A percentile compares a stretch with the other conserved stretches of the same genome.
Evolutionary conservation across 2,113 vertebrate genomes (phyloP).

Genomic region (Gambusia holbrooki): DNA sequence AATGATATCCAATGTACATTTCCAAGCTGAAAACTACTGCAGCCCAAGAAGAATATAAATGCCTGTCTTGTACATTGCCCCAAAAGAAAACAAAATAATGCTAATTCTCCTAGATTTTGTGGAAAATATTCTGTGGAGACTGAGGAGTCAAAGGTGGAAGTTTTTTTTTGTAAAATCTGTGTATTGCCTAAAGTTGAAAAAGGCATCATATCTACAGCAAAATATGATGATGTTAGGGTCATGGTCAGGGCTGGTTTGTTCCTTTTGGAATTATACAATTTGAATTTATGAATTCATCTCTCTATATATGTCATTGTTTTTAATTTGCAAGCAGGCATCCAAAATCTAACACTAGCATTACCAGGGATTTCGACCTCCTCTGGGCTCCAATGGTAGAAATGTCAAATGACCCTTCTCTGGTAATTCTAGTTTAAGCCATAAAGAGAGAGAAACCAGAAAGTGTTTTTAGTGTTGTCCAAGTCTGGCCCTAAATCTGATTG

Average conservation of each 20-base stretch:
- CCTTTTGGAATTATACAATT: not conserved
- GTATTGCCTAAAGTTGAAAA: not conserved
- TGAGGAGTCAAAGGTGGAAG: not conserved
- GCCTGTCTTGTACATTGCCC: not conserved
- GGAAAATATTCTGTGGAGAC: not conserved
- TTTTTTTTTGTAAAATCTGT: not conserved
- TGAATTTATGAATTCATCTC: not conserved
- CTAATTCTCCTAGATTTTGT: not conserved
- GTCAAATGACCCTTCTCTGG: too few relatives aligned
- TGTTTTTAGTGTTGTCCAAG: not conserved
- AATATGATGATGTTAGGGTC: not conserved
- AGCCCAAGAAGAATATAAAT: not conserved
- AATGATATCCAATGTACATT: not conserved
- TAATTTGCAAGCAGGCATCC: too few relatives aligned
- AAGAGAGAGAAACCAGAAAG: not conserved
- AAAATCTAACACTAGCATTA: not conserved
- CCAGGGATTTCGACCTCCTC: too few relatives aligned
- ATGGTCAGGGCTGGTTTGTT: not conserved
- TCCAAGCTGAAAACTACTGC: not conserved
- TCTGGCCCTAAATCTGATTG: not conserved
- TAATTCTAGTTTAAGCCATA: too few relatives aligned
- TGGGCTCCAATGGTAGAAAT: too few relatives aligned
- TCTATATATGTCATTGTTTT: not conserved
- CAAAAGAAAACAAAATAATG: not conserved
- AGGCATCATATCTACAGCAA: not conserved